Evolutionary conservation across 1,140 invertebrate species (phyloP).

Genomic region (Ostrea edulis): DNA sequence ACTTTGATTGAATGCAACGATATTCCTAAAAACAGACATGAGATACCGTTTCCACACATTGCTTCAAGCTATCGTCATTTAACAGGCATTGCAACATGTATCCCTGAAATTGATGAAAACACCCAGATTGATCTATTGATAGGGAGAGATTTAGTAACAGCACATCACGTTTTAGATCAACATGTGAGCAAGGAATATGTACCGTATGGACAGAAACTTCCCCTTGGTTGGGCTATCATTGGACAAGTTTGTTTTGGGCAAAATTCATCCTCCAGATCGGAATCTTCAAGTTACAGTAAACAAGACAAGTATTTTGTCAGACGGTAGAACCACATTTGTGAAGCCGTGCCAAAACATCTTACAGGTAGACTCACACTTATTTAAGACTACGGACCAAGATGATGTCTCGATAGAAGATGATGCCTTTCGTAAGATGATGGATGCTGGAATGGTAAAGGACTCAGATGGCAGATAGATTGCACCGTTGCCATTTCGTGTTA

Average conservation of each 20-base stretch:
- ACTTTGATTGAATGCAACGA: conserved; percentile 44
- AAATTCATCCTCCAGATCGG: neutral
- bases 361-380: conserved; percentile 27
- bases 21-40: conserved; percentile 42
- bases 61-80: conserved; percentile 46
- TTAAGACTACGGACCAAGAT: conserved; percentile 37
- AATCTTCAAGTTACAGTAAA: conserved; percentile 33
- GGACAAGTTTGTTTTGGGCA: too few species aligned
- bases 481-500: conserved; percentile 48
- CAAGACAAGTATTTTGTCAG: conserved; percentile 47
- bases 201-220: conserved; percentile 52
- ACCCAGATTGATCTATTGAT: conserved; percentile 52
- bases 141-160: conserved; percentile 54
- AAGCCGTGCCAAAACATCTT: conserved; percentile 48
- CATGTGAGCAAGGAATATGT: neutral
- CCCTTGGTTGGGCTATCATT: conserved; percentile 64
- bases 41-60: conserved; percentile 43
- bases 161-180: conserved; percentile 58
- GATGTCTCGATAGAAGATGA: conserved; percentile 54
- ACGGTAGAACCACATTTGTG: conserved; percentile 48
- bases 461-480: conserved; percentile 43
- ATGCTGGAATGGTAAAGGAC: conserved; percentile 36
- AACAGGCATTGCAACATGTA: neutral
- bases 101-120: conserved; percentile 47
- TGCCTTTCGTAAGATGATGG: conserved; percentile 53